Evolutionary conservation across 2,113 vertebrate species (phyloP).

Genomic region (Mus spicilegus): DNA sequence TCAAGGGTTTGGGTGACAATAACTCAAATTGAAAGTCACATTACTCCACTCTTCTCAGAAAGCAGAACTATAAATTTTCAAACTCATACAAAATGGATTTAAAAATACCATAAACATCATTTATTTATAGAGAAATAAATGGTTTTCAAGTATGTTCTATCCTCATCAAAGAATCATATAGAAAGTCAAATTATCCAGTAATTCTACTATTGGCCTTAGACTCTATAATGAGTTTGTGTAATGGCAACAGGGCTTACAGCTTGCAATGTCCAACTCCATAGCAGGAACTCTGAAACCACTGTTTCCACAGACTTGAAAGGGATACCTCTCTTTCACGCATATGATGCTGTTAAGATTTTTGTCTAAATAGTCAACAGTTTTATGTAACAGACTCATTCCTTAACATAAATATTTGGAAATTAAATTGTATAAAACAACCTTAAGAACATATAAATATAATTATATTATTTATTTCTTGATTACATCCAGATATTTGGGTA

Average conservation of each 20-base stretch:
- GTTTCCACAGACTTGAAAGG: neutral
- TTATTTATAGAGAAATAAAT: constrained; percentile 7
- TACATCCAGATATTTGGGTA: neutral
- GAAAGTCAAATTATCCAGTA: constrained; percentile 37
- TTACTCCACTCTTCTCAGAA: neutral
- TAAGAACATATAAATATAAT: constrained; percentile 4
- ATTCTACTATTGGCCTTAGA: neutral
- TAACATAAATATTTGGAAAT: constrained; percentile 3
- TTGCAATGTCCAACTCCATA: neutral
- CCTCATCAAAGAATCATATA: neutral
- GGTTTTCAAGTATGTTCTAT: constrained; percentile 9
- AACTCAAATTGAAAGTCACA: neutral
- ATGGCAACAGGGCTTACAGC: neutral
- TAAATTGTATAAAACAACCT: neutral
- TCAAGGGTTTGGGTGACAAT: neutral
- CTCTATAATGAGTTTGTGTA: neutral
- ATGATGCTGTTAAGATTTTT: neutral
- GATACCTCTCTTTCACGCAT: neutral
- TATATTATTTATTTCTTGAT: constrained; percentile 15
- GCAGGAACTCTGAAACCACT: neutral
- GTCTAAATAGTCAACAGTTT: neutral
- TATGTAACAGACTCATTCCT: neutral
- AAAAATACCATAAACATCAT: neutral
- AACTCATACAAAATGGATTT: neutral
- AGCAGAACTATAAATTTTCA: constrained; percentile 12